These are phyloP conservation scores for Mugil cephalus DNA, from an alignment of 2,113 vertebrate genomes.

Conservation along the genomic window DNA sequence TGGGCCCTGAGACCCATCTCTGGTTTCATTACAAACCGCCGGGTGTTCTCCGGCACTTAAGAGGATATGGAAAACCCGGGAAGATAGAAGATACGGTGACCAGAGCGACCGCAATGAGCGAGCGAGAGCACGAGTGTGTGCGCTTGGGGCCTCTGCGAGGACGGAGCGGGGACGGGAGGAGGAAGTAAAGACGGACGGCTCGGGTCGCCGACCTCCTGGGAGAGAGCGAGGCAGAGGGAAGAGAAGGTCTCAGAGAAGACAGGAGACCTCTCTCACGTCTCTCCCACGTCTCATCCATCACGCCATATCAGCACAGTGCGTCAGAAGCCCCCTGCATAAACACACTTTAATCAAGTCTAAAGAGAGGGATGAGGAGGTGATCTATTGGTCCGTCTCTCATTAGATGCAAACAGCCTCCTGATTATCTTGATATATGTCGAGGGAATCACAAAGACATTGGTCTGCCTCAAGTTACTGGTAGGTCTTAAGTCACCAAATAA, in stretches of 20 bases:
- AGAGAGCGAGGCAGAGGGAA: slow-evolving; percentile 24
- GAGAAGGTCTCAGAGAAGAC: slow-evolving; percentile 34
- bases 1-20: slow-evolving; percentile 30
- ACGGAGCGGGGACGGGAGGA: slow-evolving; percentile 9
- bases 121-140: not conserved
- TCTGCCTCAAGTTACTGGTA: too few species aligned
- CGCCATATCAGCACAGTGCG: slow-evolving; percentile 2
- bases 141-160: slow-evolving; percentile 17
- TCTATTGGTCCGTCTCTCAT: too few species aligned
- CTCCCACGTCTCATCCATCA: slow-evolving; percentile 15
- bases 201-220: slow-evolving; percentile 57
- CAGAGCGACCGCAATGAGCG: slow-evolving; percentile 59
- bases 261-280: slow-evolving; percentile 59
- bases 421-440: too few species aligned
- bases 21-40: slow-evolving; percentile 62
- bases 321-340: not conserved
- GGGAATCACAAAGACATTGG: too few species aligned
- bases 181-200: slow-evolving; percentile 24
- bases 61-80: slow-evolving; percentile 53
- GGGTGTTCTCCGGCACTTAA: slow-evolving; percentile 48
- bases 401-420: too few species aligned
- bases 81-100: slow-evolving; percentile 67
- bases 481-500: too few species aligned
- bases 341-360: not conserved
- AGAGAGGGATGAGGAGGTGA: not conserved